A percentile compares a stretch with the other conserved stretches of the same genome.
phyloP scores from a whole-genome alignment of 2,797 vertebrate species.

The Zalophus californianus region DNA sequence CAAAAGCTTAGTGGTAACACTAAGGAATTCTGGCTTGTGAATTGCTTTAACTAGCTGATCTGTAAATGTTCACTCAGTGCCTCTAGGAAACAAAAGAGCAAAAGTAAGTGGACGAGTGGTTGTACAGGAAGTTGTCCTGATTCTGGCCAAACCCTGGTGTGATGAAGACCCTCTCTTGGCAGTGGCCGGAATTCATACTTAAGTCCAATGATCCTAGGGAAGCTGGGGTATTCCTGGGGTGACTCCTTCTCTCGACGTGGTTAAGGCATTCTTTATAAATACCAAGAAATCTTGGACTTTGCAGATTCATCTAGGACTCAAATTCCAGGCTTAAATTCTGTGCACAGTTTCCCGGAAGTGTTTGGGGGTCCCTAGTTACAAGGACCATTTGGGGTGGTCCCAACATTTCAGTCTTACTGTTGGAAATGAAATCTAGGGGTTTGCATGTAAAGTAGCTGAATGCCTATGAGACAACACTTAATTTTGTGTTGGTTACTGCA shows the following conservation, averaged over 20 bases:
- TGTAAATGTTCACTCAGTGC: background rate
- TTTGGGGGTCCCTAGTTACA: background rate
- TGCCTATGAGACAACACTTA: background rate
- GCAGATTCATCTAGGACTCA: background rate
- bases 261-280: background rate
- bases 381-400: background rate
- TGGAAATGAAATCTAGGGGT: background rate
- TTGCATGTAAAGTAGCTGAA: background rate
- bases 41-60: background rate
- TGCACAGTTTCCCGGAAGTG: background rate
- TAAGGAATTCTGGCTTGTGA: background rate
- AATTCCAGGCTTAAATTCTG: conserved; percentile 15
- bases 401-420: background rate
- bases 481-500: background rate
- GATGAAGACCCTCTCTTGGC: background rate
- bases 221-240: background rate
- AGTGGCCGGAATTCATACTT: background rate
- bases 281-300: background rate
- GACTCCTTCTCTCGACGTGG: background rate
- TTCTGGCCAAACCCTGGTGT: background rate
- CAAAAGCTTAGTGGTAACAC: background rate
- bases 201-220: background rate
- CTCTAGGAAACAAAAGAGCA: background rate
- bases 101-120: background rate
- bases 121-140: background rate